Evolutionary conservation across 2,888 invertebrate species (phyloP).

Genomic region (Ormyrus pomaceus): DNA sequence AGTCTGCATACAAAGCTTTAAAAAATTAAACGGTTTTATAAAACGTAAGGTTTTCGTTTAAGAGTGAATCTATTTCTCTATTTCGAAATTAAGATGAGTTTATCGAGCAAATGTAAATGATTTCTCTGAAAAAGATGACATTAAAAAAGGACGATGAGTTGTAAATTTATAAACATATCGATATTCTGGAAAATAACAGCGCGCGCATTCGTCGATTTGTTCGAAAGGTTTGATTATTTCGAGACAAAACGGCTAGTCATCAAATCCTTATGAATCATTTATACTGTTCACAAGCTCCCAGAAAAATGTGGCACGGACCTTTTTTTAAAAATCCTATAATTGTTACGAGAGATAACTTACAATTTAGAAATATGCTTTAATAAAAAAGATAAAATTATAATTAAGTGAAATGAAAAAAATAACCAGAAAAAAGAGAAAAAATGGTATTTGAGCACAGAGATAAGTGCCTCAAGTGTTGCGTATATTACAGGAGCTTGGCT

Average conservation of each 20-base stretch:
- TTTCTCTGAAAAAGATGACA: neutral
- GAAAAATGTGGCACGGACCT: conserved; percentile 67
- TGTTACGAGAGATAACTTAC: conserved; percentile 71
- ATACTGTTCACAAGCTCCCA: conserved; percentile 43
- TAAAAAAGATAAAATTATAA: conserved; percentile 57
- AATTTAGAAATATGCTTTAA: conserved; percentile 73
- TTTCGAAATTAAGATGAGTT: conserved; percentile 49
- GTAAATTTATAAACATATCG: conserved; percentile 54
- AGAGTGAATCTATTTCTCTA: conserved; percentile 33
- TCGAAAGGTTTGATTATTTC: conserved; percentile 49
- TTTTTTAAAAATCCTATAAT: conserved; percentile 66
- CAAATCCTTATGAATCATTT: conserved; percentile 47
- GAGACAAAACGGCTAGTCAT: conserved; percentile 55
- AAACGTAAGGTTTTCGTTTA: too few species aligned
- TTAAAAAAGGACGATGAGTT: conserved; percentile 23
- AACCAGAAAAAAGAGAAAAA: conserved; percentile 61
- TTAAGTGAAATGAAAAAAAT: conserved; percentile 55
- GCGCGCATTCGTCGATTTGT: conserved; percentile 47
- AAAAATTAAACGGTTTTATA: neutral
- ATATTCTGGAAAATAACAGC: conserved; percentile 68
- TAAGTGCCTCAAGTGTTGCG: conserved; percentile 76
- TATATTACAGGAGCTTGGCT: conserved; percentile 76
- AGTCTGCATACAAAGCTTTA: conserved; percentile 64
- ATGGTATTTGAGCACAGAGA: conserved; percentile 75
- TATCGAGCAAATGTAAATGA: conserved; percentile 7